These are phyloP conservation scores for Automeris io DNA, from an alignment of 2,888 invertebrate species.

Conservation along the genomic window DNA sequence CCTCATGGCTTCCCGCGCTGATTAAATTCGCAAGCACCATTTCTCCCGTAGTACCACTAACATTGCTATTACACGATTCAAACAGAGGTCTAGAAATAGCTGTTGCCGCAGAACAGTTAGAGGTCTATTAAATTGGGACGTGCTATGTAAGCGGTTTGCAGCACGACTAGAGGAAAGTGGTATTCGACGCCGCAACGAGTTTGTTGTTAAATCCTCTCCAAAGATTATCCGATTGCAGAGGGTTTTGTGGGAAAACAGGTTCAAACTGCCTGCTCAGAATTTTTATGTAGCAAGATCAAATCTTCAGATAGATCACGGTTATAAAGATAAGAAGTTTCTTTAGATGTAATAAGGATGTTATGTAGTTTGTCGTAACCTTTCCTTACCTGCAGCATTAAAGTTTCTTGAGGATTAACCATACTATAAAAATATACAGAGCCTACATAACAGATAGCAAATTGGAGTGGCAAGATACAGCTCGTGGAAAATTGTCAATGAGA, in stretches of 20 bases:
- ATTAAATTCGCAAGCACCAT: conserved; percentile 37
- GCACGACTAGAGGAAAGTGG: conserved; percentile 39
- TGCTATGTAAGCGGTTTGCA: conserved; percentile 36
- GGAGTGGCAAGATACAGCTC: no score
- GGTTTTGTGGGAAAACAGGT: conserved; percentile 5
- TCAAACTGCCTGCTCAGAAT: not conserved
- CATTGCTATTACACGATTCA: conserved; percentile 26
- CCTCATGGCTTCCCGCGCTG: conserved; percentile 30
- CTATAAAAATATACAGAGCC: no score
- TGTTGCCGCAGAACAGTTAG: conserved; percentile 16
- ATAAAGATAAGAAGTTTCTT: not conserved
- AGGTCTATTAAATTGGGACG: conserved; percentile 31
- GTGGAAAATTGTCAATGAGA: no score
- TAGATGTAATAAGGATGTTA: not conserved
- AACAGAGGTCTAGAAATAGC: conserved; percentile 17
- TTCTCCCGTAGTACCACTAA: conserved; percentile 27
- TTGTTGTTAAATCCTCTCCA: conserved; percentile 44
- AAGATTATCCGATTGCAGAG: conserved; percentile 30
- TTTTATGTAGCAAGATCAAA: not conserved
- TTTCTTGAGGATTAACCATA: no score
- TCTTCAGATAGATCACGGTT: not conserved
- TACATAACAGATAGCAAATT: no score
- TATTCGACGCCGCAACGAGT: conserved; percentile 34
- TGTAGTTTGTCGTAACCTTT: no score
- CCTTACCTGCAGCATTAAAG: no score